Percentiles rank a stretch among this genome's conserved stretches.
Conservation (phyloP, 2,888 invertebrate genomes). For the Phrixothrix hirtus region DNA sequence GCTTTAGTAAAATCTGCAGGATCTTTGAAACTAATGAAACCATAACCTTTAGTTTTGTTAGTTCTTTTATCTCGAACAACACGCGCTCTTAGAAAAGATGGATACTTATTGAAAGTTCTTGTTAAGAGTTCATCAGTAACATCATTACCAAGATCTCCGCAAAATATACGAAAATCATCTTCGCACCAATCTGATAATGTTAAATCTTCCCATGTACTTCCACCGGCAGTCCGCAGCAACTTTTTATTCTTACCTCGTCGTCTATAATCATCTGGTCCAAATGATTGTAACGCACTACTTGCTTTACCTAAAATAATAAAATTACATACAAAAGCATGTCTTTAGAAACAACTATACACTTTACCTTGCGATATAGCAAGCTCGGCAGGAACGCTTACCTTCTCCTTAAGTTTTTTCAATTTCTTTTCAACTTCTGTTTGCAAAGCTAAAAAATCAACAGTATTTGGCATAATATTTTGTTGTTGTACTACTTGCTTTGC, state of each 20-base stretch:
- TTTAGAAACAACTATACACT: no score
- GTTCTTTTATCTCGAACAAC: conserved; percentile 95
- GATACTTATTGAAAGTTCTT: conserved; percentile 91
- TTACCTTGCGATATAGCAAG: conserved; percentile 45
- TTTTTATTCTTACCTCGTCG: conserved; percentile 60
- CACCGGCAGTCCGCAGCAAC: conserved; percentile 89
- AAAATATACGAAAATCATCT: conserved; percentile 97
- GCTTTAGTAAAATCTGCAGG: conserved; percentile 97
- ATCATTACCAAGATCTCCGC: conserved; percentile 99
- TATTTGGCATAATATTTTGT: conserved; percentile 45
- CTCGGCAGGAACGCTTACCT: conserved; percentile 63
- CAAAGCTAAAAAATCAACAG: conserved; percentile 60
- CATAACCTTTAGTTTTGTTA: conserved; percentile 98
- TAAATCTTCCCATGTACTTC: conserved; percentile 94
- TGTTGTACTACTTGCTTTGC: conserved; percentile 53
- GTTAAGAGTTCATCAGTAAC: conserved; percentile 97
- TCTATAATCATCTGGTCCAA: conserved; percentile 60
- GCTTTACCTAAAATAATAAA: conserved; percentile 56
- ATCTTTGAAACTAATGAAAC: conserved; percentile 97
- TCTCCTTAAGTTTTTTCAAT: conserved; percentile 67
- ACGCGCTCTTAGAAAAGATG: conserved; percentile 91
- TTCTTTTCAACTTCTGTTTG: conserved; percentile 64
- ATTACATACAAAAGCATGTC: no score
- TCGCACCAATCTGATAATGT: conserved; percentile 96
- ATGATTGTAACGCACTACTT: conserved; percentile 62